Percentiles rank a stretch among this genome's conserved stretches.
Evolutionary conservation across 2,888 invertebrate genomes (phyloP).

Genomic region (Agapostemon virescens): DNA sequence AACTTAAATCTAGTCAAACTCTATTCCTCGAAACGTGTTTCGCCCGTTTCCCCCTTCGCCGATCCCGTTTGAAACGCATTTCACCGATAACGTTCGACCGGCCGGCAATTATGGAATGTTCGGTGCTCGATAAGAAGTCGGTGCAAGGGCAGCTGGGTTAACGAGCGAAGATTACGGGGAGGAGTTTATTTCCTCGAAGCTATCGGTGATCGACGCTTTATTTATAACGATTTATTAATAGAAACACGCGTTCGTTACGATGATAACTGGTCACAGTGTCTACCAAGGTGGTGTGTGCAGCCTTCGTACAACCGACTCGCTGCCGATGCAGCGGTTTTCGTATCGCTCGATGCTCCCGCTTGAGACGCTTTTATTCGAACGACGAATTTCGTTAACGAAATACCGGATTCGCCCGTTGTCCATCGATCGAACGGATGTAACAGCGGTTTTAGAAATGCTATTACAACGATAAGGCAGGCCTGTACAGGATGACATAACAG

Average conservation of each 20-base stretch:
- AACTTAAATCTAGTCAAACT: slow-evolving; percentile 54
- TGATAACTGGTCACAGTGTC: slow-evolving; percentile 23
- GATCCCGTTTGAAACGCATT: slow-evolving; percentile 5
- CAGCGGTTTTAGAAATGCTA: slow-evolving; percentile 20
- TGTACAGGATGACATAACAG: slow-evolving; percentile 60
- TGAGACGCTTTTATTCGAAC: no score
- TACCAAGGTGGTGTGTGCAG: slow-evolving; percentile 25
- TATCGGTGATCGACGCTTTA: slow-evolving; percentile 42
- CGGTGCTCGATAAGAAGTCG: background rate
- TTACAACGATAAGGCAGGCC: slow-evolving; percentile 40
- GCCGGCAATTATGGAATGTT: background rate
- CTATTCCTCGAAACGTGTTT: slow-evolving; percentile 10
- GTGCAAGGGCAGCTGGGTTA: slow-evolving; percentile 5
- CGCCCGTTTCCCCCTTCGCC: slow-evolving; percentile 4
- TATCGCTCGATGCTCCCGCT: slow-evolving; percentile 54
- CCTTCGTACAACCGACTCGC: slow-evolving; percentile 22
- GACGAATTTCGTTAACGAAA: slow-evolving; percentile 1
- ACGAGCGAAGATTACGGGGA: background rate
- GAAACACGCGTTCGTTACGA: slow-evolving; percentile 22
- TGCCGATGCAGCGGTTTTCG: slow-evolving; percentile 48
- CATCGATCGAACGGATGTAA: background rate
- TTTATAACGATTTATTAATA: slow-evolving; percentile 57
- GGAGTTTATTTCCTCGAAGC: background rate
- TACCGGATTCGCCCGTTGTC: background rate
- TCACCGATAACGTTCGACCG: background rate